These are phyloP conservation scores for Chrysaora quinquecirrha DNA, from an alignment of 30 jellyfish, hydroid and myxozoan species.

Conservation along the genomic window DNA sequence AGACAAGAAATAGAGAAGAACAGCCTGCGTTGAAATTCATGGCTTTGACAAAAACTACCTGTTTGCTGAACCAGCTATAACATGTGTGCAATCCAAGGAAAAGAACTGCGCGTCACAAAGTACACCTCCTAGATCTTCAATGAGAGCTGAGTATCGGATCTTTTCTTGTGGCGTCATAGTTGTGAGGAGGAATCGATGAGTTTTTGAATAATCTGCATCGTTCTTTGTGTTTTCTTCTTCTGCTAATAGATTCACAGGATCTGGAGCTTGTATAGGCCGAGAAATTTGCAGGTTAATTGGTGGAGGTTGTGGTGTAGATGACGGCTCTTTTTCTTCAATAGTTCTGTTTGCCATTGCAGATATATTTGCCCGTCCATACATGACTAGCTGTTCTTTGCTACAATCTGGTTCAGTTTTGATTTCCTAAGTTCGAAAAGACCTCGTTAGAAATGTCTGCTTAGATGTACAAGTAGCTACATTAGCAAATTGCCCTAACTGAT, in stretches of 20 bases:
- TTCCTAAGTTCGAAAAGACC: too few relatives aligned
- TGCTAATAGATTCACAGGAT: constrained; percentile 61
- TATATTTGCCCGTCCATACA: neutral
- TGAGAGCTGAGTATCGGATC: constrained; percentile 83
- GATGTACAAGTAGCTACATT: too few relatives aligned
- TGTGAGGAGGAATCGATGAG: constrained; percentile 72
- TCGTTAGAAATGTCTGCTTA: too few relatives aligned
- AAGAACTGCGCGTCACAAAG: constrained; percentile 80
- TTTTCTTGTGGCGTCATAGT: constrained; percentile 94
- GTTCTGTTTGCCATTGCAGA: neutral
- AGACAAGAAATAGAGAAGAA: too few relatives aligned
- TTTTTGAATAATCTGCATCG: neutral
- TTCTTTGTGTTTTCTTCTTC: constrained; percentile 37
- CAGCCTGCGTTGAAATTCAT: too few relatives aligned
- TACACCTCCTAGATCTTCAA: constrained; percentile 91
- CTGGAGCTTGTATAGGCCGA: constrained; percentile 71
- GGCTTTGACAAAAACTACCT: constrained; percentile 63
- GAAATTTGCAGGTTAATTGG: constrained; percentile 68
- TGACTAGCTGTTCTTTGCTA: too few relatives aligned
- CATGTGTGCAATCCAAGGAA: constrained; percentile 89
- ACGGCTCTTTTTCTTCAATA: neutral
- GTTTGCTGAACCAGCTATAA: constrained; percentile 89
- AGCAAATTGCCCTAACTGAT: too few relatives aligned
- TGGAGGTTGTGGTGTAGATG: constrained; percentile 53
- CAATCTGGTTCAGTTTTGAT: too few relatives aligned